Conservation (phyloP, 2,888 invertebrate genomes). For the Aquatica leii region DNA sequence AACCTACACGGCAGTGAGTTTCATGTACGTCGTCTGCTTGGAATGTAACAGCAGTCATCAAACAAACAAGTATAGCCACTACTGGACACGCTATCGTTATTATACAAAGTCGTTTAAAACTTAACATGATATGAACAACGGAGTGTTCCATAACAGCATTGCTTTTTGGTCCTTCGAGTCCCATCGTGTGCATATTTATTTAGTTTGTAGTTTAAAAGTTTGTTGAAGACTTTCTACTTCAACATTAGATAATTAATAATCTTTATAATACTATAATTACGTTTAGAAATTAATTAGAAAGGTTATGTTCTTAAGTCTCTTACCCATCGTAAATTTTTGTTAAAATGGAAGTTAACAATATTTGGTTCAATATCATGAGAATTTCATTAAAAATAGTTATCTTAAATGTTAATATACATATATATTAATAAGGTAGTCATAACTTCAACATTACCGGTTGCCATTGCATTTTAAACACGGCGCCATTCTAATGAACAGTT, state of each 20-base stretch:
- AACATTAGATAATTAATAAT: neutral
- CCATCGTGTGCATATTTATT: conserved; percentile 23
- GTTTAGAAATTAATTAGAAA: conserved; percentile 12
- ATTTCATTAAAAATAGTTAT: neutral
- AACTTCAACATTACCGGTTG: conserved; percentile 16
- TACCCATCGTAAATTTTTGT: neutral
- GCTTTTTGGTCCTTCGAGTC: conserved; percentile 20
- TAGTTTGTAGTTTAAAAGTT: neutral
- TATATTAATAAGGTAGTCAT: conserved; percentile 7
- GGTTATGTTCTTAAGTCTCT: conserved; percentile 15
- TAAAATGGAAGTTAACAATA: neutral
- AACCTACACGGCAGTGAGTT: conserved; percentile 91
- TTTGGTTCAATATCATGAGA: neutral
- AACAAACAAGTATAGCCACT: conserved; percentile 84
- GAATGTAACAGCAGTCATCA: conserved; percentile 88
- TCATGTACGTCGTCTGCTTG: conserved; percentile 94
- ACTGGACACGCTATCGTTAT: conserved; percentile 86
- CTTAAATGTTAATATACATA: neutral
- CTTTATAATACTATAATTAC: conserved; percentile 9
- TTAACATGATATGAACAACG: conserved; percentile 74
- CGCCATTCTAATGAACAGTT: conserved; percentile 20
- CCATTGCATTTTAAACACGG: conserved; percentile 26
- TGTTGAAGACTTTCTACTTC: conserved; percentile 12
- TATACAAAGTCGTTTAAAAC: conserved; percentile 82
- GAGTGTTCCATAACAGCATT: conserved; percentile 46